Evolutionary conservation across 2,888 invertebrate genomes (phyloP).

Genomic region (Peribatodes rhomboidaria): DNA sequence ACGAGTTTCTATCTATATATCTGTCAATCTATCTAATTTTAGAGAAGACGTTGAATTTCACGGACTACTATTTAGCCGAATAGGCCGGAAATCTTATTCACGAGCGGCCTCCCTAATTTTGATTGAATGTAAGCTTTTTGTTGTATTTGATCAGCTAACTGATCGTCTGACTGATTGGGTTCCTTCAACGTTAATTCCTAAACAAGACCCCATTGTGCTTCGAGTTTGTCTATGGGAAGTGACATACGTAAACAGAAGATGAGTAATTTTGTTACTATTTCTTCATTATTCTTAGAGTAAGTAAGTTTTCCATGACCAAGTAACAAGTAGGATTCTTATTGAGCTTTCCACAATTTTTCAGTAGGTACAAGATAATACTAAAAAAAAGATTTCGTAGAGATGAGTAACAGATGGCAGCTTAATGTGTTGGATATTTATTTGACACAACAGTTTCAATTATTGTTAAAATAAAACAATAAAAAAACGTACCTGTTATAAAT

Average conservation of each 20-base stretch:
- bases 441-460: no score
- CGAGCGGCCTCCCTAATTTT: slow-evolving; percentile 22
- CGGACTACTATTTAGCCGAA: slow-evolving; percentile 1
- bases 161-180: slow-evolving; percentile 78
- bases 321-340: no score
- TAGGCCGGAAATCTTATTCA: neutral
- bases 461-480: no score
- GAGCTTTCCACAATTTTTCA: no score
- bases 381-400: no score
- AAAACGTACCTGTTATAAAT: neutral
- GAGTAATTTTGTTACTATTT: neutral
- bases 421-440: no score
- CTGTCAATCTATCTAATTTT: no score
- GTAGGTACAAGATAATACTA: no score
- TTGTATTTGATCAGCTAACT: slow-evolving; percentile 83
- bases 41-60: neutral
- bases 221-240: slow-evolving; percentile 44
- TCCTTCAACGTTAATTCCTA: slow-evolving; percentile 79
- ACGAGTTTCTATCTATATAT: no score
- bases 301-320: no score
- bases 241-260: slow-evolving; percentile 40
- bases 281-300: neutral
- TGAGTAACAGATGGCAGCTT: no score
- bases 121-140: slow-evolving; percentile 84
- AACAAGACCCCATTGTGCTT: slow-evolving; percentile 77